Conservation (phyloP, 1,140 invertebrate genomes). For the Luehdorfia chinensis region DNA sequence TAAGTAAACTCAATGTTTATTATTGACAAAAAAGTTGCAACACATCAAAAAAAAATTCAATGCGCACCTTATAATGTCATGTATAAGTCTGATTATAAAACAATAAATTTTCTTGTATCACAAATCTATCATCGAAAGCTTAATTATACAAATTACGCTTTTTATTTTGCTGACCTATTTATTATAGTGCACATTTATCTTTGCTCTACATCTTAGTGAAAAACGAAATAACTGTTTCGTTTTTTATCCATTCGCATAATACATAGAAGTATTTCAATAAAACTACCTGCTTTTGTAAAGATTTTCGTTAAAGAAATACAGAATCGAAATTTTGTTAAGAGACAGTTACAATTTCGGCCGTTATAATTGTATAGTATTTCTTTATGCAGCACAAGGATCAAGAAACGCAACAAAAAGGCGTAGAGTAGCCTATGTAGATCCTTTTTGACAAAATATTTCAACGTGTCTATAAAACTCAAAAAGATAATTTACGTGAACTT, state of each 20-base stretch:
- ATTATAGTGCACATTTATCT: slow-evolving; percentile 49
- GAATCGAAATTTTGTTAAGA: slow-evolving; percentile 60
- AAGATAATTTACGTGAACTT: too few relatives aligned
- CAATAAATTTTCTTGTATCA: slow-evolving; percentile 46
- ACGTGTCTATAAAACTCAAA: too few relatives aligned
- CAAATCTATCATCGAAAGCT: slow-evolving; percentile 39
- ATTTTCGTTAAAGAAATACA: slow-evolving; percentile 49
- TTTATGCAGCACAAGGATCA: slow-evolving; percentile 50
- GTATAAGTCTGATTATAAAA: slow-evolving; percentile 48
- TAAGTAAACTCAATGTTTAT: too few relatives aligned
- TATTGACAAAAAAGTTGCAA: too few relatives aligned
- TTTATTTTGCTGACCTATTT: slow-evolving; percentile 50
- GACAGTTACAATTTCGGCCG: slow-evolving; percentile 75
- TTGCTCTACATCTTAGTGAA: slow-evolving; percentile 46
- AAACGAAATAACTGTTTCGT: slow-evolving; percentile 55
- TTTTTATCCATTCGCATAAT: slow-evolving; percentile 46
- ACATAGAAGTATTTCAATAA: slow-evolving; percentile 50
- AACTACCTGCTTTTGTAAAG: slow-evolving; percentile 71
- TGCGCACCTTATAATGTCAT: too few relatives aligned
- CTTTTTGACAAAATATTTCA: too few relatives aligned
- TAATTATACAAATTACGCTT: slow-evolving; percentile 47
- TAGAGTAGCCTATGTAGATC: slow-evolving; percentile 34
- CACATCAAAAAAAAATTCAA: too few relatives aligned
- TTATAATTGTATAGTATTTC: slow-evolving; percentile 77
- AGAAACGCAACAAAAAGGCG: slow-evolving; percentile 33